Base-by-base conservation (phyloP, 2,888 invertebrate species). In the Eugnorisma glareosa region DNA sequence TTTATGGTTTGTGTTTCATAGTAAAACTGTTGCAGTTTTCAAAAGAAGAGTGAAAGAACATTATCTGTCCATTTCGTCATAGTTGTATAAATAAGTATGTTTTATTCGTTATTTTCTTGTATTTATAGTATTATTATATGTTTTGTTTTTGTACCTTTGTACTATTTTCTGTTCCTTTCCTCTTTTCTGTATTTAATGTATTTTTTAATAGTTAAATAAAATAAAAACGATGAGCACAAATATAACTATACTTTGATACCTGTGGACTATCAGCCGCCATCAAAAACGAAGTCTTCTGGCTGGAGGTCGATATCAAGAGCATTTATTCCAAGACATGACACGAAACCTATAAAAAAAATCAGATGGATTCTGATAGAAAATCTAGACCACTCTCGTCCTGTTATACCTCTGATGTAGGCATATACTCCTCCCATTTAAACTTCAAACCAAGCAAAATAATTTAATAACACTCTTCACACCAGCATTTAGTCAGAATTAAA, bases 401-500 rank as follows among this genome's bases (percentile, higher is more conserved):
- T 28, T 15, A 28, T 2, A 0, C 28, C 28, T 57, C 28, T 13
- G 7, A 18, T 59, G 35, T 24, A 24, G 35, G 61, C 35, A 61
- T 2, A 24, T 6, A 13, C 13, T 57, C 37, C 13, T 13, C 37
- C 37, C 11, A 43, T 77, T 35, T 15, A 24, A 48, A 57, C 35
- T 45, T 75, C 18, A 51, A 66, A 57, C 59, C 57, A 70, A 64
- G 35, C 31, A 63, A 80, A 67, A 83, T 74, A 63, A 76, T 75
- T 69, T 84, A 80, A 76, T 73, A 73, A 63, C 70, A 40, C 73
- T 71, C 59, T 80, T 59, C 76, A 69, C 57, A 13, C 35, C 40
- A 70, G 37, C 73, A 51, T 77, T 88, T 75, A 81, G 76, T 73
- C 76, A 77, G 81, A 81, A 74, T 84, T 83, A 84, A 84, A 69